A percentile compares a stretch with the other conserved stretches of the same genome.
Conservation (phyloP, 2,888 invertebrate species). For the Cheilosia soror region DNA sequence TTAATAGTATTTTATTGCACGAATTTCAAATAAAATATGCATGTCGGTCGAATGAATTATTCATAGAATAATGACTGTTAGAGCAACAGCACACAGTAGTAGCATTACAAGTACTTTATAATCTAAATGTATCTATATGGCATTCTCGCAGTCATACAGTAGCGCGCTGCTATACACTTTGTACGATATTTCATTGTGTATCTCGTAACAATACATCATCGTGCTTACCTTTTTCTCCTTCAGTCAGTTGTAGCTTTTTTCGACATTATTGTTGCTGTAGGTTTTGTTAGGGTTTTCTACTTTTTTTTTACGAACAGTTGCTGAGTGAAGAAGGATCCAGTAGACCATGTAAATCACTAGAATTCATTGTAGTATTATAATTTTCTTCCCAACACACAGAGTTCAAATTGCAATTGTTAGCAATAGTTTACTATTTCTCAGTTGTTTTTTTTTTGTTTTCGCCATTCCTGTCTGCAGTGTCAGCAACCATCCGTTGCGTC, state of each 20-base stretch:
- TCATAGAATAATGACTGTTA: conserved; percentile 81
- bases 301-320: conserved; percentile 29
- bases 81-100: conserved; percentile 65
- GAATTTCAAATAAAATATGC: conserved; percentile 83
- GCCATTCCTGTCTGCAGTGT: background rate
- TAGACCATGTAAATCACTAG: conserved; percentile 71
- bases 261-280: background rate
- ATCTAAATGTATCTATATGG: conserved; percentile 73
- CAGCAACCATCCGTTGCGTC: background rate
- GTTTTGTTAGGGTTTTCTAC: conserved; percentile 17
- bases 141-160: conserved; percentile 54
- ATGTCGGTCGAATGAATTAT: conserved; percentile 82
- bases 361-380: conserved; percentile 67
- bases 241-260: conserved; percentile 22
- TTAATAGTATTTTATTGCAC: conserved; percentile 83
- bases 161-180: conserved; percentile 44
- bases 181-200: conserved; percentile 69
- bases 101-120: conserved; percentile 73
- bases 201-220: conserved; percentile 71
- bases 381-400: conserved; percentile 57
- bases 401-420: conserved; percentile 47
- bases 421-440: conserved; percentile 30
- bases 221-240: conserved; percentile 65
- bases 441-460: conserved; percentile 7
- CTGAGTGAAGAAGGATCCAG: conserved; percentile 57